Base-by-base conservation (phyloP, 2,797 vertebrate species). In the Peromyscus eremicus region DNA sequence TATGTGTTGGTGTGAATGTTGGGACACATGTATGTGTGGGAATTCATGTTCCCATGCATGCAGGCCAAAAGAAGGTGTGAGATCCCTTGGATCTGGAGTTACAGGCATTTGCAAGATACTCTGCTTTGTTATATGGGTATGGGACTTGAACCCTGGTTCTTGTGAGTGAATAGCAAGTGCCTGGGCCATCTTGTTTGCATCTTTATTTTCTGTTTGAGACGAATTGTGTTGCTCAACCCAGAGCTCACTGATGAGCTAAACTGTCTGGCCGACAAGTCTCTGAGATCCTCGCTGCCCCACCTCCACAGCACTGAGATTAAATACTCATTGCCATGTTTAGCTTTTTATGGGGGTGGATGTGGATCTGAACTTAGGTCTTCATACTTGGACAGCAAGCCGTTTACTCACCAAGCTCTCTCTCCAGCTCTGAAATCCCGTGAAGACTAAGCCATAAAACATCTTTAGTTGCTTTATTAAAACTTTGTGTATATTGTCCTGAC, bases 391-490 rank as follows among this genome's bases (percentile, higher is more conserved):
- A 85, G 13, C 11, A 71, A 37, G 32, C 62, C 11, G 2, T 52
- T n/a, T n/a, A 25, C 43, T 70, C 32, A 25, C 21, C 9, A 34
- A 87, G 34, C 66, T 12, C 13, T 52, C 49, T 57, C 34, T 25
- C 25, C 14, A 37, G 68, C 25, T 19, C 85, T 73, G n/a, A 55
- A 7, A 60, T 75, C n/a, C 55, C 40, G 43, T 8, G 6, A 83
- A 94, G 17, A 70, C 32, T 80, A 7, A 84, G 73, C n/a, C 52
- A 86, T 60, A 52, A 34, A 92, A 2, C 34, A 29, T 52, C 66
- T 92, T 80, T 76, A 90, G 80, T 91, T 91, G 16, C n/a, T 94
- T 94, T 52, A 57, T 88, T 94, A 64, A 37, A 85, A 86, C 57
- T 91, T 90, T 77, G 73, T 52, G 93, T 76, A 87, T 92, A 37